Evolutionary conservation across 2,113 vertebrate species (phyloP), one percentile per base, ranked within the genome.

Genomic region (Notiomystis cincta): DNA sequence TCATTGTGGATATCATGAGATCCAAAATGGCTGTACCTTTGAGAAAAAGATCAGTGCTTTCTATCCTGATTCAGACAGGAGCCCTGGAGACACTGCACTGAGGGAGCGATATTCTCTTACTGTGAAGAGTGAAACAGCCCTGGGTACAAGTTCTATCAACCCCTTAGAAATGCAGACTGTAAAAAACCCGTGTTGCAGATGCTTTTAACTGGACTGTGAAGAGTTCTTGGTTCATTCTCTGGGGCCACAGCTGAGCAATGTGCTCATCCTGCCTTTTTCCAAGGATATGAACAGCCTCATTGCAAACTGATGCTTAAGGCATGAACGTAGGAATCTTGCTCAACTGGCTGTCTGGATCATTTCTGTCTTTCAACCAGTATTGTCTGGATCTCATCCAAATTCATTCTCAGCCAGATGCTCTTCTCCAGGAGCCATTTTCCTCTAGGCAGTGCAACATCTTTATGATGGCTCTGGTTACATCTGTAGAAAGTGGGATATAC

Each of bases 381-480:
- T 48, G 35, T 80, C 91, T 93, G 96, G 90, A 80, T 81, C 67
- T 50, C 72, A 70, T 64, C 72, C 93, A 96, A 95, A 37, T 42
- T 85, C 87, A 73, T 35, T 90, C 66, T 88, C 71, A 96, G 75
- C 58, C 93, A 97, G 79, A 87, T 93, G 90, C 58, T 96, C 66
- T 97, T 88, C 93, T 95, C 51, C 82, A 93, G 91, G 78, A 96
- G 54, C 82, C 75, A 76, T 83, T 93, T 91, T 93, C 81, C 91
- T 72, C 62, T 58, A 95, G 91, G 89, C 95, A 92, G 10, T 67
- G 56, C 30, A 92, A 77, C 73, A 77, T 93, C 87, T 90, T 95
- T 93, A 50, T 86, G 90, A 93, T 61, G 60, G 50, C 62, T 90
- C 70, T 90, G 66, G 62, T 85, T 95, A 54, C 75, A 86, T 93